Base-by-base conservation (phyloP, 2,888 invertebrate species). In the Quadroppia sp. region DNA sequence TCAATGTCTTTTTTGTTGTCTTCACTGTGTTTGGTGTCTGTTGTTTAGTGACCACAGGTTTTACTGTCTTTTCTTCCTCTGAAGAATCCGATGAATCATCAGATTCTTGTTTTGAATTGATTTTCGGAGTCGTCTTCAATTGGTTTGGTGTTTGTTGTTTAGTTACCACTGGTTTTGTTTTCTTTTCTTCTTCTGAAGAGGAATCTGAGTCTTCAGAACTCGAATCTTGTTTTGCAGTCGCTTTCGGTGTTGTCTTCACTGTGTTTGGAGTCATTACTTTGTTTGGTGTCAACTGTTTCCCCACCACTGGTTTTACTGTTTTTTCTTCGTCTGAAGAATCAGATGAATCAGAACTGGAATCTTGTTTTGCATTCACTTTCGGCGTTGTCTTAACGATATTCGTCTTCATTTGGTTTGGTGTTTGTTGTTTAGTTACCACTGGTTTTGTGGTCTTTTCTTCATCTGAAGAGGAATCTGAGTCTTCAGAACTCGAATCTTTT, bases 341-440 rank as follows among this genome's bases (percentile, higher is more conserved):
- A n/a, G n/a, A n/a, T n/a, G n/a, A n/a, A 17, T 75, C 20, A 40
- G 53, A 36, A 42, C 74, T 75, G 4, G 75, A 73, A 30, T 75
- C 78, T 15, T 76, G 50, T 42, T 78, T 77, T 53, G 45, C 4
- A 53, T 4, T 17, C 25, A 23, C 53, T 25, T 32, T 40, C 3
- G 40, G 40, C 15, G 73, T 17, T 2, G 72, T 30, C n/a, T 61
- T 56, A 1, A 15, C 9, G 7, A 13, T 64, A 15, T 61, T 36
- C 40, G 77, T 76, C 71, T 75, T 77, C 7, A 72, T 3, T 30
- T 11, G 3, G 2, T 28, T 36, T 11, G 36, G 36, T 36, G 36
- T 59, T 20, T 20, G 28, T 2, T 42, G 61, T 64, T 17, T 48
- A 2, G 23, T 61, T 1, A 15, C 64, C 4, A 64, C 67, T 7